Conservation (phyloP, 1,140 invertebrate genomes). For the roundworm (Caenorhabditis elegans) region WBcel235 BX284602.5:5024501-5025000, state of each 20-base stretch:
- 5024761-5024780: slow-evolving; percentile 63
- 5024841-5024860: slow-evolving; percentile 85
- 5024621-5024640: slow-evolving; percentile 94
- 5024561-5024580: slow-evolving; percentile 49
- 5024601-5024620: slow-evolving; percentile 81
- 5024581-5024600: slow-evolving; percentile 77
- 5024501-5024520: background rate
- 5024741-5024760: slow-evolving; percentile 63
- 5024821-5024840: slow-evolving; percentile 85
- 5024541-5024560: slow-evolving; percentile 31
- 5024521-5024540: slow-evolving; percentile 2
- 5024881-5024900: slow-evolving; percentile 84
- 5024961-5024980: slow-evolving; percentile 85
- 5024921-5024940: slow-evolving; percentile 34
- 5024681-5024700: slow-evolving; percentile 80
- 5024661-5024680: slow-evolving; percentile 84
- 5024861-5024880: slow-evolving; percentile 90
- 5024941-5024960: slow-evolving; percentile 90
- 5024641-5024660: slow-evolving; percentile 86
- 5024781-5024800: slow-evolving; percentile 97
- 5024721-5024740: slow-evolving; percentile 93
- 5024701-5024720: slow-evolving; percentile 87
- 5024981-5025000: slow-evolving; percentile 88
- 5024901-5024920: background rate
- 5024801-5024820: slow-evolving; percentile 88